Conservation (phyloP, 2,797 vertebrate species). For the Echiichthys vipera region DNA sequence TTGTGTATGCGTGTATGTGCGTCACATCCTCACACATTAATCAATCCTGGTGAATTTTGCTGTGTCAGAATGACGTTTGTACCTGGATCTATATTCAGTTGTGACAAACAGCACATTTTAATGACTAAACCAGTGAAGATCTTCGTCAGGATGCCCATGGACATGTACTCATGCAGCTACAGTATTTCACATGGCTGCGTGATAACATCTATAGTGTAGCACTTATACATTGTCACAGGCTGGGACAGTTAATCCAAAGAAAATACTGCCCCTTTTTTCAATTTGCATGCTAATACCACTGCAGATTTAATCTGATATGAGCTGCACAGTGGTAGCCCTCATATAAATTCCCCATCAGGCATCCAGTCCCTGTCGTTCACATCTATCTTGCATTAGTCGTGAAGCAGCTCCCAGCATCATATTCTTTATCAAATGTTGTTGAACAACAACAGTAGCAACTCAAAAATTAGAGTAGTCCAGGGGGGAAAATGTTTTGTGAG, state of each 20-base stretch:
- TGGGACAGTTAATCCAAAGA: conserved; percentile 79
- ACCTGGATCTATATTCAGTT: conserved; percentile 70
- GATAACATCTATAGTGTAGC: conserved; percentile 68
- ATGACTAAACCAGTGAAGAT: conserved; percentile 61
- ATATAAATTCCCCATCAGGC: conserved; percentile 68
- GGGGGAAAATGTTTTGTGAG: neutral
- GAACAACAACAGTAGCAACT: conserved; percentile 23
- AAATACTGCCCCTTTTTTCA: conserved; percentile 81
- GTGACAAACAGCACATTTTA: conserved; percentile 58
- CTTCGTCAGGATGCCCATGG: conserved; percentile 50
- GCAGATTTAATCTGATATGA: conserved; percentile 79
- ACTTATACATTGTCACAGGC: conserved; percentile 71
- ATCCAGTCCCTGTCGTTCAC: conserved; percentile 41
- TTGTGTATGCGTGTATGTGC: neutral
- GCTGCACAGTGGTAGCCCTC: conserved; percentile 72
- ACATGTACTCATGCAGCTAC: conserved; percentile 47
- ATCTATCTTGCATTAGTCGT: conserved; percentile 53
- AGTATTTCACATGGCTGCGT: conserved; percentile 58
- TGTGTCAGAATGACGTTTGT: conserved; percentile 63
- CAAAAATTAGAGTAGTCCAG: conserved; percentile 12
- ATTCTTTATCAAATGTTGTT: conserved; percentile 48
- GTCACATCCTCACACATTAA: conserved; percentile 30
- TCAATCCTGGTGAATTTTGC: conserved; percentile 54
- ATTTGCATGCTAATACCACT: conserved; percentile 84
- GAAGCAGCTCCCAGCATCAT: conserved; percentile 41